A percentile compares a stretch with the other conserved stretches of the same genome.
Conservation (phyloP, 92 coral and sea anemone species). For the Hydrozoanthus gracilis region DNA sequence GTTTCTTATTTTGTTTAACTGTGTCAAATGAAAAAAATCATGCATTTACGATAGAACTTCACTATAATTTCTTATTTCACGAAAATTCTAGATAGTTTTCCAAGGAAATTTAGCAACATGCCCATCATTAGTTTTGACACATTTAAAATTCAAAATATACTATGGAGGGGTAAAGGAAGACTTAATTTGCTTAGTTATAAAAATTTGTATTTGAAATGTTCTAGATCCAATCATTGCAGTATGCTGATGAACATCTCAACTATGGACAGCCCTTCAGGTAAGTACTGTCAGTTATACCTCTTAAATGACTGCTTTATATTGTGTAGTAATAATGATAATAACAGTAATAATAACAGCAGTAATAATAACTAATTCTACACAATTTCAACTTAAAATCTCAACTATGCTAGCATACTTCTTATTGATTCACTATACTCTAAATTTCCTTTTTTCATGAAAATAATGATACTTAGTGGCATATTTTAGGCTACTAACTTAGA, state of each 20-base stretch:
- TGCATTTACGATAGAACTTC: not conserved
- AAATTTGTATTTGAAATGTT: not conserved
- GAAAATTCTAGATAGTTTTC: not conserved
- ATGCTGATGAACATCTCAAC: slow-evolving; percentile 64
- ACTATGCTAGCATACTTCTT: too few relatives aligned
- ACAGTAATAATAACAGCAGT: not conserved
- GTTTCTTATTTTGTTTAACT: not conserved
- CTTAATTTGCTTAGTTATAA: not conserved
- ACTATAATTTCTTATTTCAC: not conserved
- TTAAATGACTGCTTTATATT: too few relatives aligned
- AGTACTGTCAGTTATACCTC: not conserved
- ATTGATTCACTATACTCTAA: too few relatives aligned
- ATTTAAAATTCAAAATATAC: not conserved
- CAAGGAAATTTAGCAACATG: too few relatives aligned
- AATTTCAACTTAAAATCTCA: too few relatives aligned
- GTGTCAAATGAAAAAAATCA: not conserved
- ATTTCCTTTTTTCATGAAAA: too few relatives aligned
- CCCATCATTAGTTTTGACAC: too few relatives aligned
- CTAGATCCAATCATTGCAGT: slow-evolving; percentile 52
- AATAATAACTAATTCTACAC: too few relatives aligned
- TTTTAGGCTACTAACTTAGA: too few relatives aligned
- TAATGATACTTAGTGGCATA: too few relatives aligned
- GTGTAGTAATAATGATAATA: not conserved
- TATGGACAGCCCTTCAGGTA: slow-evolving; percentile 83
- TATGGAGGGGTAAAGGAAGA: not conserved